Evolutionary conservation across 1,140 invertebrate species (phyloP), one percentile per base, ranked within the genome.

Genomic region (Ceratitis capitata): DNA sequence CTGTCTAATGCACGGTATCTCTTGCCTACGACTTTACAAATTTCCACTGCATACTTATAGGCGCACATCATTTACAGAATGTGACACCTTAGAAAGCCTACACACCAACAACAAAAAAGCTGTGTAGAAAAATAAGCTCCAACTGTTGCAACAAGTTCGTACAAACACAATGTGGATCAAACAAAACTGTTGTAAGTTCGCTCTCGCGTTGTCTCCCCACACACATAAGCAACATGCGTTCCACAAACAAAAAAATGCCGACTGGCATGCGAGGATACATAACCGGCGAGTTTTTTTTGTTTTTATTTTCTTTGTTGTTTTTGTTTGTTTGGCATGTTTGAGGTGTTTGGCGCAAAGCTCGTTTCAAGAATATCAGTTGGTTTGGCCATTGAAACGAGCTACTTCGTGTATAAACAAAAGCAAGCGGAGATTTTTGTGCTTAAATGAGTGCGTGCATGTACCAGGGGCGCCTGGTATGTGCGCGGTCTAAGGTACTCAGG

Each of bases 221-320:
- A 32, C 61, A n/a, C 58, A 23, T n/a, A 56, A 56, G 51, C 45
- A 58, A 32, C 32, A 16, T 35, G 14, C 29, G 39, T 19, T 69
- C 61, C 61, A 69, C 61, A 69, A 69, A 69, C 61, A 69, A 12
- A 61, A n/a, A 69, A 69, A 69, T 32, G 32, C 61, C 32, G 61
- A 39, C 32, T 35, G 39, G 32, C 61, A 10, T 35, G n/a, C 32
- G 29, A 69, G 39, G n/a, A 53, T n/a, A n/a, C n/a, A n/a, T n/a
- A n/a, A n/a, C 51, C 51, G 51, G 51, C 51, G 23, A 53, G 16
- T 53, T 53, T 53, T n/a, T n/a, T n/a, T n/a, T n/a, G n/a, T n/a
- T n/a, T n/a, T n/a, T n/a, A n/a, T n/a, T n/a, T n/a, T n/a, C n/a
- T n/a, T n/a, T n/a, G n/a, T n/a, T n/a, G n/a, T n/a, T n/a, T n/a